Base-by-base conservation (phyloP, 2,888 invertebrate species). In the Actias luna region DNA sequence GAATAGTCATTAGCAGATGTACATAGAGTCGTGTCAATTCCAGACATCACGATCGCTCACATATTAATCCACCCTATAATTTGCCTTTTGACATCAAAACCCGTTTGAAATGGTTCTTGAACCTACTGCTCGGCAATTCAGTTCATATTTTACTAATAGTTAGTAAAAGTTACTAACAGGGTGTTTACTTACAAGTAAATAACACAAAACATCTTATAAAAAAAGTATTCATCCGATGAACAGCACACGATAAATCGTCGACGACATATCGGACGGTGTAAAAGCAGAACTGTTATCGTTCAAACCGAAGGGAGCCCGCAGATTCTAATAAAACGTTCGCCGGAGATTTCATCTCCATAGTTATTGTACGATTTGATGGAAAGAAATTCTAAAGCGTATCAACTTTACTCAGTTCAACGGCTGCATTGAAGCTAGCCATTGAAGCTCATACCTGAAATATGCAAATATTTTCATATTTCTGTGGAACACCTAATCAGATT, bases 271-370 rank as follows among this genome's bases (percentile, higher is more conserved):
- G 59, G 27, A 29, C 29, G 4, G 2, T 31, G 4, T 55, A 55
- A 59, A 31, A 22, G 27, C 3, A 1, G 5, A 18, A 50, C 14
- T 27, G 46, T 50, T 58, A 63, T 59, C 39, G 16, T 31, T 16
- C 27, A 36, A 62, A 52, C 60, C 52, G 52, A 42, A 62, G 58
- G 58, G 46, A 42, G 62, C 58, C 57, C 59, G 50, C 58, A 46
- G 59, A 31, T 42, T 18, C 59, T 62, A 69, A 71, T 71, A 69
- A 71, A 71, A 65, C 71, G 68, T 67, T 68, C 57, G 27, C 39
- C 31, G 4, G 62, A 65, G 66, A 67, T 69, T 64, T 65, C 60
- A 55, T 62, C 46, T 31, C 66, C 66, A 69, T 68, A 67, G 70
- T 68, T 65, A 65, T 67, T 64, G 62, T 64, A 50, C 59, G 50